phyloP scores from a whole-genome alignment of 2,888 invertebrate species.

The Papilio protenor region DNA sequence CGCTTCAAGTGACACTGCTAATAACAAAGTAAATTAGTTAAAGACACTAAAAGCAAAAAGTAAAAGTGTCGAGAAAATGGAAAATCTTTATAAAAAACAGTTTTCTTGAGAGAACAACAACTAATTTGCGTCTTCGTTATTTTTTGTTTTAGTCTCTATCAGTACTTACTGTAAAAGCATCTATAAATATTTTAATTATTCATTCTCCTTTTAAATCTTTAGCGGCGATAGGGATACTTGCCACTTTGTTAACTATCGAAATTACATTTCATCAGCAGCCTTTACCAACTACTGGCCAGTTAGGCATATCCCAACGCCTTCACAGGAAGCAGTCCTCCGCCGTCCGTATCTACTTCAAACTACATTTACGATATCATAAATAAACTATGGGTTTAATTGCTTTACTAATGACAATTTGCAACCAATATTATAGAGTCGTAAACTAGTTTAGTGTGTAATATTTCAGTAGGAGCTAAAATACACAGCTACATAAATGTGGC shows the following conservation, averaged over 20 bases:
- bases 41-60: background rate
- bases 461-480: background rate
- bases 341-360: too few species aligned
- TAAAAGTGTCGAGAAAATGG: background rate
- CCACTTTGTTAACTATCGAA: too few species aligned
- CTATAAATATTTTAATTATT: background rate
- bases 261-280: too few species aligned
- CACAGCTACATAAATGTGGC: background rate
- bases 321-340: too few species aligned
- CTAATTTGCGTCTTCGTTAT: constrained; percentile 3
- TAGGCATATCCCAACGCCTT: too few species aligned
- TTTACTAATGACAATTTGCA: background rate
- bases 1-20: background rate
- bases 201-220: background rate
- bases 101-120: background rate
- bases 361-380: background rate
- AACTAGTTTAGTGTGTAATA: constrained; percentile 4
- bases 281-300: too few species aligned
- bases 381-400: background rate
- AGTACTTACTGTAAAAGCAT: background rate
- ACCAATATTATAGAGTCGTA: background rate
- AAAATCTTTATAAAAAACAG: background rate
- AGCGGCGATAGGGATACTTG: too few species aligned
- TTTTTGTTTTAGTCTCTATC: background rate
- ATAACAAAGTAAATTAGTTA: background rate